Percentiles rank a stretch among this genome's conserved stretches.
phyloP scores from a whole-genome alignment of 2,797 vertebrate species.

The Sebastiscus albofasciatus region DNA sequence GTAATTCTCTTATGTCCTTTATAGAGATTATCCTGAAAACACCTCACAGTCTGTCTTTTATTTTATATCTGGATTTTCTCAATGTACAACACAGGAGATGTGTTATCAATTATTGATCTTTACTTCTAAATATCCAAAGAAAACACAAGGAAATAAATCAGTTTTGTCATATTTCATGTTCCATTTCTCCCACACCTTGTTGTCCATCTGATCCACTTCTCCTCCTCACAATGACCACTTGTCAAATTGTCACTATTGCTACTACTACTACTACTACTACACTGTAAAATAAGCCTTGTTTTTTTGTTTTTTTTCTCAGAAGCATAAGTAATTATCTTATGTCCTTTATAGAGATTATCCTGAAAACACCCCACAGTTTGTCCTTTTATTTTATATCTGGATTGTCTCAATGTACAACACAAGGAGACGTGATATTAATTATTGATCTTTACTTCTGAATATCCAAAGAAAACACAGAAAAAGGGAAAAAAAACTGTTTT shows the following conservation, averaged over 20 bases:
- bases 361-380: conserved; percentile 57
- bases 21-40: conserved; percentile 64
- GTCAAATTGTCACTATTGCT: conserved; percentile 37
- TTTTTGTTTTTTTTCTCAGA: conserved; percentile 8
- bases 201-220: conserved; percentile 39
- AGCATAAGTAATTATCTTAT: conserved; percentile 64
- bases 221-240: conserved; percentile 59
- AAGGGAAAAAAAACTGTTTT: neutral
- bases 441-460: conserved; percentile 57
- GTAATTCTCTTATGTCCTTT: conserved; percentile 69
- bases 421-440: conserved; percentile 53
- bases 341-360: conserved; percentile 72
- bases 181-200: conserved; percentile 26
- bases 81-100: conserved; percentile 32
- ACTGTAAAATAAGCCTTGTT: conserved; percentile 69
- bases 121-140: conserved; percentile 45
- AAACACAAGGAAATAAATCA: conserved; percentile 4
- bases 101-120: conserved; percentile 61
- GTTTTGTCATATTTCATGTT: conserved; percentile 47
- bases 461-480: conserved; percentile 26
- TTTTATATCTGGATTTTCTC: conserved; percentile 36
- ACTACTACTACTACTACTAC: conserved; percentile 23
- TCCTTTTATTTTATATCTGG: conserved; percentile 43
- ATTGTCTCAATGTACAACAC: conserved; percentile 27
- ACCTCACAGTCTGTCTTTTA: conserved; percentile 46